Conservation (phyloP, 2,113 vertebrate species). For the Proteles cristata region DNA sequence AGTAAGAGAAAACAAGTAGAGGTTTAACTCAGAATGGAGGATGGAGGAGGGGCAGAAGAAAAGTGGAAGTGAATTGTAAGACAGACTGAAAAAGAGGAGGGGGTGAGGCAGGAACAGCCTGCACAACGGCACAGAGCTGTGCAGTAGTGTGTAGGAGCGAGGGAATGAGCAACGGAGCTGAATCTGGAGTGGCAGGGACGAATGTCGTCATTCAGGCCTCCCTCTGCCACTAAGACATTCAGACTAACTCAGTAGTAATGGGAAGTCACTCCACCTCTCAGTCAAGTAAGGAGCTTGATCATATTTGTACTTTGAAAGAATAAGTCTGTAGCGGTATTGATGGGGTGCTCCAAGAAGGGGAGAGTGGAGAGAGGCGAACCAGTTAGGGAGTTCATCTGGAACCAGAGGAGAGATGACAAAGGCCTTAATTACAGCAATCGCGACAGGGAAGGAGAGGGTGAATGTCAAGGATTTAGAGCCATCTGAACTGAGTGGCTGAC, state of each 20-base stretch:
- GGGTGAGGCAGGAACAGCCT: background rate
- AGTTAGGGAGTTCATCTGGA: background rate
- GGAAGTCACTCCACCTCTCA: background rate
- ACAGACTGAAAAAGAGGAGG: background rate
- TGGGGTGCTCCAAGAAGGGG: background rate
- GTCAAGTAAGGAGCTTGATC: background rate
- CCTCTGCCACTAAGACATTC: background rate
- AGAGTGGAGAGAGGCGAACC: background rate
- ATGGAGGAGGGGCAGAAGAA: background rate
- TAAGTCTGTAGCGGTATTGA: background rate
- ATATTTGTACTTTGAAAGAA: background rate
- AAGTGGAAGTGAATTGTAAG: background rate
- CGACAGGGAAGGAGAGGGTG: background rate
- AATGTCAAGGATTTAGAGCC: background rate
- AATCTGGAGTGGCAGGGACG: background rate
- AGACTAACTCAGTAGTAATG: background rate
- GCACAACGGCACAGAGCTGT: accelerated
- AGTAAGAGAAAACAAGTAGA: background rate
- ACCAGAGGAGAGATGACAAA: background rate
- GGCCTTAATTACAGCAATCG: no score
- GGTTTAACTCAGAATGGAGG: background rate
- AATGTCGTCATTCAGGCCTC: accelerated
- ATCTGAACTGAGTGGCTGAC: background rate
- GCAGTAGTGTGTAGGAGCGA: accelerated
- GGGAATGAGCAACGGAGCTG: background rate